Evolutionary conservation across 2,113 vertebrate species (phyloP).

Genomic region (Bos taurus): ARS-UCD2.0 NC_037345.1:13622001-13622500

Average conservation of each 20-base stretch:
- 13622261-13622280: neutral
- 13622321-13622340: neutral
- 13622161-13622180: neutral
- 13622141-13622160: neutral
- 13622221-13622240: neutral
- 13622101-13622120: rapidly evolving
- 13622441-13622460: neutral
- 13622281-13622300: neutral
- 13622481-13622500: too few species aligned
- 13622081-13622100: neutral
- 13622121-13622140: neutral
- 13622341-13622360: neutral
- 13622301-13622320: neutral
- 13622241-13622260: neutral
- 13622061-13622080: neutral
- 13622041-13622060: neutral
- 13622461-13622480: neutral
- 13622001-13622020: neutral
- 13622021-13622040: neutral
- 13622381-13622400: neutral
- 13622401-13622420: neutral
- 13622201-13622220: neutral
- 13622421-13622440: neutral
- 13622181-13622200: neutral
- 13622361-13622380: neutral